Conservation (phyloP, 2,888 invertebrate genomes). For the Panzeria rudis region DNA sequence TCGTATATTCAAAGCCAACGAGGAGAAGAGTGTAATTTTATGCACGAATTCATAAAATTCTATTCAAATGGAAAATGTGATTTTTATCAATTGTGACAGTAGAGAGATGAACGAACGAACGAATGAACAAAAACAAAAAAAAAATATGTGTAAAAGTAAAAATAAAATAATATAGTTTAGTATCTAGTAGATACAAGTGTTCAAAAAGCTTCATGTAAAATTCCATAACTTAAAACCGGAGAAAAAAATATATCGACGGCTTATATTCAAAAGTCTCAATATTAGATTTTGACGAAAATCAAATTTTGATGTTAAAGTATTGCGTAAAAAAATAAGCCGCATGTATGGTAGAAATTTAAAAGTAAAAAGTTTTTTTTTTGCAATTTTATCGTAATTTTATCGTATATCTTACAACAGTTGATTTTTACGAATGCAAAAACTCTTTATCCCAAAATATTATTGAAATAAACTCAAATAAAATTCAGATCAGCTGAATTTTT, state of each 20-base stretch:
- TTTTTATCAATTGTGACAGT: constrained; percentile 83
- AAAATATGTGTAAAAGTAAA: constrained; percentile 28
- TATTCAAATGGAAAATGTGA: constrained; percentile 83
- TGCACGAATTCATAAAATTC: constrained; percentile 83
- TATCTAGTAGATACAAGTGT: constrained; percentile 51
- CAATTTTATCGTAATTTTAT: too few relatives aligned
- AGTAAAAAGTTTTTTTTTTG: too few relatives aligned
- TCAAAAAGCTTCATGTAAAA: constrained; percentile 6
- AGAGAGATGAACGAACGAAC: constrained; percentile 68
- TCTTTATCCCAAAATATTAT: too few relatives aligned
- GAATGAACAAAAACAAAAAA: neutral
- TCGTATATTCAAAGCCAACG: constrained; percentile 29
- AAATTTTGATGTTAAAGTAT: too few relatives aligned
- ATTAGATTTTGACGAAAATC: too few relatives aligned
- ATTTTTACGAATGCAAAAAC: too few relatives aligned
- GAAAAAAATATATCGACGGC: neutral
- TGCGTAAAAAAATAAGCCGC: too few relatives aligned
- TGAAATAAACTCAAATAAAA: too few relatives aligned
- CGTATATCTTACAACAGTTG: too few relatives aligned
- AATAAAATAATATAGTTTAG: constrained; percentile 49
- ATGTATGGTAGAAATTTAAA: too few relatives aligned
- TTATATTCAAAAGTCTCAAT: too few relatives aligned
- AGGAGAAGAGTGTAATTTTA: constrained; percentile 79
- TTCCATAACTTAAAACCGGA: constrained; percentile 9
- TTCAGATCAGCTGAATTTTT: too few relatives aligned